Percentiles rank a stretch among this genome's conserved stretches.
These are phyloP conservation scores for Pterostichus niger DNA, from an alignment of 2,888 invertebrate genomes.

Conservation along the genomic window DNA sequence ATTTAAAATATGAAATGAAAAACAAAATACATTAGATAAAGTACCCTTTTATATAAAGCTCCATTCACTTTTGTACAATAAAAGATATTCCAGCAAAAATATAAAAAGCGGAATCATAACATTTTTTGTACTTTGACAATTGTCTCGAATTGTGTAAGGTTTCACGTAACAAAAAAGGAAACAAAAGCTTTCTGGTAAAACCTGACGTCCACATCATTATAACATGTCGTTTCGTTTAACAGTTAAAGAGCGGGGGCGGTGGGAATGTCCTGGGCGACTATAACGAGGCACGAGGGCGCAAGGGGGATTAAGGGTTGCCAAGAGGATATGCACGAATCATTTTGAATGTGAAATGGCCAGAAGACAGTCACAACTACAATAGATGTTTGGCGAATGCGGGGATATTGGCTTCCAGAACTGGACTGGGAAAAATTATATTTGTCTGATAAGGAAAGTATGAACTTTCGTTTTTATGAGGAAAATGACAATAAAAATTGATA, in stretches of 20 bases:
- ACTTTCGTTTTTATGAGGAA: no score
- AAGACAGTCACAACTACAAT: not conserved
- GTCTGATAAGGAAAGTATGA: no score
- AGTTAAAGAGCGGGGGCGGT: not conserved
- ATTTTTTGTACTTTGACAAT: slow-evolving; percentile 48
- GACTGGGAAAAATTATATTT: no score
- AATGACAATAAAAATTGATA: no score
- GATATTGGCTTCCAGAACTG: no score
- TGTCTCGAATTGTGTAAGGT: slow-evolving; percentile 44
- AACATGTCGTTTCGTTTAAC: slow-evolving; percentile 29
- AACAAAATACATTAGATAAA: slow-evolving; percentile 17
- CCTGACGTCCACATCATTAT: slow-evolving; percentile 26
- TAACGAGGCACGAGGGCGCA: slow-evolving; percentile 16
- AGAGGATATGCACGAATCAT: not conserved
- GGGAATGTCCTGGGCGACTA: not conserved
- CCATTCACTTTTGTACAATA: slow-evolving; percentile 15
- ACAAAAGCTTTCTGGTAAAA: slow-evolving; percentile 20
- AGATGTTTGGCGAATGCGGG: not conserved
- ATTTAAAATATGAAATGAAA: not conserved
- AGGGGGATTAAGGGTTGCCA: not conserved
- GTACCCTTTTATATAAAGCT: slow-evolving; percentile 16
- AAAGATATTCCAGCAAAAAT: not conserved
- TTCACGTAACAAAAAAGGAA: slow-evolving; percentile 49
- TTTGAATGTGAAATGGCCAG: slow-evolving; percentile 1
- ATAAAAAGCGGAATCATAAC: slow-evolving; percentile 20